phyloP scores from a whole-genome alignment of 2,797 vertebrate species.

The Acrossocheilus wenchowensis region DNA sequence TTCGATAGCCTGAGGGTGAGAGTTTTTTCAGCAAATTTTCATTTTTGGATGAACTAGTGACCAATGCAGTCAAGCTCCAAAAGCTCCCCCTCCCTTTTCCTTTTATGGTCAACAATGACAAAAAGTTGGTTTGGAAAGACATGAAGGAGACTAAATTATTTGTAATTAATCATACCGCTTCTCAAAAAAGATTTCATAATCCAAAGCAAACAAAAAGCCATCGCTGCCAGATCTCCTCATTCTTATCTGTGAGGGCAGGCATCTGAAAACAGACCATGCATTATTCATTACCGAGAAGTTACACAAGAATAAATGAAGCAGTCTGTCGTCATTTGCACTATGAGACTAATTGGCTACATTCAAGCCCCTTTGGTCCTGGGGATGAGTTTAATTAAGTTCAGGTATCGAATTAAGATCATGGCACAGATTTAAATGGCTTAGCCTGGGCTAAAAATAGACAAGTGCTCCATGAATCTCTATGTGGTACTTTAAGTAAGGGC shows the following conservation, averaged over 20 bases:
- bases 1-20: not conserved
- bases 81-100: not conserved
- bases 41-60: not conserved
- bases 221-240: not conserved
- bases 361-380: slow-evolving; percentile 62
- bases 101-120: not conserved
- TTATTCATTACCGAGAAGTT: slow-evolving; percentile 52
- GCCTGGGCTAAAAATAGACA: slow-evolving; percentile 68
- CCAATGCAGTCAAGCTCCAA: not conserved
- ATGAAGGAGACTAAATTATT: slow-evolving; percentile 44
- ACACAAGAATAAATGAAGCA: slow-evolving; percentile 48
- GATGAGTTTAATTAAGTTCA: slow-evolving; percentile 70
- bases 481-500: slow-evolving; percentile 60
- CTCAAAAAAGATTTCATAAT: not conserved
- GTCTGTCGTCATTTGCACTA: slow-evolving; percentile 52
- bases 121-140: slow-evolving; percentile 50
- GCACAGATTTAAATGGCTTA: slow-evolving; percentile 70
- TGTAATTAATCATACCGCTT: not conserved
- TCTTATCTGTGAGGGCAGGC: not conserved
- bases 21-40: not conserved
- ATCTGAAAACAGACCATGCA: slow-evolving; percentile 27
- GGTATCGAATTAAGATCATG: slow-evolving; percentile 74
- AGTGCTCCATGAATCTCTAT: slow-evolving; percentile 62
- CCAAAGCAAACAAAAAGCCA: slow-evolving; percentile 19
- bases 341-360: slow-evolving; percentile 57